A percentile compares a stretch with the other conserved stretches of the same genome.
Evolutionary conservation across 2,888 invertebrate species (phyloP).

Genomic region (Diplolepis rosae): DNA sequence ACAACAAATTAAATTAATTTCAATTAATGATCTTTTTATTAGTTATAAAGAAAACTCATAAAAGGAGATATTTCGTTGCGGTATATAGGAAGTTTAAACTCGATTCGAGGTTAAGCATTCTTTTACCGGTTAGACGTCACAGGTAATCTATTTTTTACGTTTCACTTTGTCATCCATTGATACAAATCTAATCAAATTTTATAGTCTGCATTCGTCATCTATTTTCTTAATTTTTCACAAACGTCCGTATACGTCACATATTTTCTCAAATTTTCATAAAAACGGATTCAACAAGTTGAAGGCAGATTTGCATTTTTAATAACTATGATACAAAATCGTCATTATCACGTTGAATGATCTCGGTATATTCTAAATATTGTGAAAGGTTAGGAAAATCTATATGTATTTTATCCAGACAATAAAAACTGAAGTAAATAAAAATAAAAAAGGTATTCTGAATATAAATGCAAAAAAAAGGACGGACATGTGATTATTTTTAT

Average conservation of each 20-base stretch:
- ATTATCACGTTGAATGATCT: neutral
- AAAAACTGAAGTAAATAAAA: neutral
- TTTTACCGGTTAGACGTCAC: neutral
- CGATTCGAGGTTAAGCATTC: slow-evolving; percentile 2
- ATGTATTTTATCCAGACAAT: neutral
- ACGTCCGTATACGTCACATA: too few relatives aligned
- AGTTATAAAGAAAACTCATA: neutral
- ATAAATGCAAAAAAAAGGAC: neutral
- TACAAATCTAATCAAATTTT: neutral
- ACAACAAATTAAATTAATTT: neutral
- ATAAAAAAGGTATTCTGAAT: neutral
- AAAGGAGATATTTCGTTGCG: neutral
- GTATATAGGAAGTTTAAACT: slow-evolving; percentile 16
- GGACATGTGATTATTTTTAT: neutral
- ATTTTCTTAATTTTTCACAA: too few relatives aligned
- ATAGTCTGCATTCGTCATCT: too few relatives aligned
- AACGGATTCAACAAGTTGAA: too few relatives aligned
- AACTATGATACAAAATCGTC: neutral
- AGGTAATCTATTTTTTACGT: neutral
- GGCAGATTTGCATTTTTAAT: neutral
- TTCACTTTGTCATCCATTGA: neutral
- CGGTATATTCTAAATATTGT: neutral
- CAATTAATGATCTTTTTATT: neutral
- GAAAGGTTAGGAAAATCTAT: slow-evolving; percentile 20
- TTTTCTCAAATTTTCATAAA: too few relatives aligned